phyloP scores from a whole-genome alignment of 2,888 invertebrate species.

The Platypus cylindrus region DNA sequence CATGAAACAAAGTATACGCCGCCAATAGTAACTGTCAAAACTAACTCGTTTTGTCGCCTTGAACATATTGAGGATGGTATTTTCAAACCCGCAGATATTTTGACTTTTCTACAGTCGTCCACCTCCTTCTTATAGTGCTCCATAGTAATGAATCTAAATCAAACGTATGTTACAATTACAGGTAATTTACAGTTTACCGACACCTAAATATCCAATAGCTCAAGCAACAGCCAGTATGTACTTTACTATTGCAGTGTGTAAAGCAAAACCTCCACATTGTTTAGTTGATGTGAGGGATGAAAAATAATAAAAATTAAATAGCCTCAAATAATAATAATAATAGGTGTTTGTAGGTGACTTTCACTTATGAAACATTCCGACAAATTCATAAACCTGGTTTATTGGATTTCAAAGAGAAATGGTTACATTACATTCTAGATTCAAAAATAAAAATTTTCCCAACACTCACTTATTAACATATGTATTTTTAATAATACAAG shows the following conservation, averaged over 20 bases:
- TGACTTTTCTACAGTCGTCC: too few relatives aligned
- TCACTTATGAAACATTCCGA: constrained; percentile 12
- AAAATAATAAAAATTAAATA: background rate
- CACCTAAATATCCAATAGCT: constrained; percentile 33
- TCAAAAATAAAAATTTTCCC: constrained; percentile 15
- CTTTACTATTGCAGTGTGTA: constrained; percentile 31
- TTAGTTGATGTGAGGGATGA: constrained; percentile 20
- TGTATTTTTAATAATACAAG: too few relatives aligned
- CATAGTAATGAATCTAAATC: too few relatives aligned
- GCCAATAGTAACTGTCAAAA: too few relatives aligned
- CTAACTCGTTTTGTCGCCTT: too few relatives aligned
- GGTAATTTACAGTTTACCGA: constrained; percentile 35
- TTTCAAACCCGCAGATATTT: too few relatives aligned
- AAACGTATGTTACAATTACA: constrained; percentile 22
- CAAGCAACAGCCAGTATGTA: constrained; percentile 36
- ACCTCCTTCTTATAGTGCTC: too few relatives aligned
- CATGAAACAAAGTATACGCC: too few relatives aligned
- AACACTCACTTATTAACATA: constrained; percentile 15
- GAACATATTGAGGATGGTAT: too few relatives aligned
- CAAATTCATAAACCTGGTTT: constrained; percentile 10
- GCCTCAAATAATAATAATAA: too few relatives aligned
- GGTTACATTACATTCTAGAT: constrained; percentile 15
- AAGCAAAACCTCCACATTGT: constrained; percentile 23
- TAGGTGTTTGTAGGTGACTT: constrained; percentile 15
- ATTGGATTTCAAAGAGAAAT: constrained; percentile 13